Base-by-base conservation (phyloP, 2,113 vertebrate genomes). In the Anoura caudifer region DNA sequence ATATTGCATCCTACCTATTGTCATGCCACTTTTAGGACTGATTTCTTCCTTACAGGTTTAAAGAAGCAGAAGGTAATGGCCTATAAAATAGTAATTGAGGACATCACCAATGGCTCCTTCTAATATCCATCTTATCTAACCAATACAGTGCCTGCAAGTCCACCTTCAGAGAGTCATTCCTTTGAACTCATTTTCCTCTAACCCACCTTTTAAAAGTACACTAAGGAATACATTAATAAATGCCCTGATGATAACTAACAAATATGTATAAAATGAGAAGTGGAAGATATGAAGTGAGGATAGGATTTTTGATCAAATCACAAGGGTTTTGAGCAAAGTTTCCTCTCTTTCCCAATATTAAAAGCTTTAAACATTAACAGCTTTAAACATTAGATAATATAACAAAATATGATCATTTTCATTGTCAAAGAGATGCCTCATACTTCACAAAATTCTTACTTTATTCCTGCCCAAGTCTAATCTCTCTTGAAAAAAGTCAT, bases 391-490 rank as follows among this genome's bases (percentile, higher is more conserved):
- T 91, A 86, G 43, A 82, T 90, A 52, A 67, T 38, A 36, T 54
- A 76, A 91, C 45, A 69, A 88, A 83, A 59, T 33, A n/a, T 43
- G 36, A 47, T 67, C 6, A 75, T 87, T 95, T 87, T 83, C 36
- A 43, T 31, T 65, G 38, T 43, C 31, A 75, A 87, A 94, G 59
- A 95, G 91, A 69, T 65, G 15, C 14, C 13, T 43, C n/a, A 54
- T 50, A 83, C 22, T 86, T 90, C 26, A 76, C 75, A 54, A 26
- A 81, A 83, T 43, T 47, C 94, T 80, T 47, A 91, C 95, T 95
- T 87, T 98, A 45, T 97, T 97, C 43, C 12, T 95, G 82, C 97
- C 67, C 4, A 81, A 82, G 12, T 96, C 77, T 56, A 95, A 90
- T 70, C 59, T 95, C 56, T 2, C 70, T 93, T 47, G 97, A 63